Conservation (phyloP, 2,113 vertebrate species). For the Archocentrus centrarchus region DNA sequence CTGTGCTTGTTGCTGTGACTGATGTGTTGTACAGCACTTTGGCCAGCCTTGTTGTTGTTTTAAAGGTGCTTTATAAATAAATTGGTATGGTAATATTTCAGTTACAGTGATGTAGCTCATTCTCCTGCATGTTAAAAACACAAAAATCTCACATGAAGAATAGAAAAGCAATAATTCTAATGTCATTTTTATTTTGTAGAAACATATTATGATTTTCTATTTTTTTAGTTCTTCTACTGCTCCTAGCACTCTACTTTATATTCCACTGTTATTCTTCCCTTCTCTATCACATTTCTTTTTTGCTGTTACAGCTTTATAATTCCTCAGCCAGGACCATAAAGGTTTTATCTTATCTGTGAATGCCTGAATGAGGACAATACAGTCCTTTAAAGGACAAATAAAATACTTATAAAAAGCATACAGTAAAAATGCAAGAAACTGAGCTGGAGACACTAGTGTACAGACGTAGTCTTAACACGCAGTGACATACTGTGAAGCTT, state of each 20-base stretch:
- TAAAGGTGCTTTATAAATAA: too few species aligned
- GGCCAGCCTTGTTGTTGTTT: too few species aligned
- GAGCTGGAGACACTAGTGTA: background rate
- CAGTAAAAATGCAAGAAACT: background rate
- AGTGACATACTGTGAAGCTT: background rate
- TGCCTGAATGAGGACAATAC: slow-evolving; percentile 12
- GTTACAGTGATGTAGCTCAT: too few species aligned
- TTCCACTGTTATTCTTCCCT: background rate
- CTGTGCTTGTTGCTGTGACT: too few species aligned
- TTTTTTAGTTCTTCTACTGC: background rate
- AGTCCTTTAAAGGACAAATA: background rate
- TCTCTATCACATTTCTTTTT: background rate
- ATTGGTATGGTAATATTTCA: too few species aligned
- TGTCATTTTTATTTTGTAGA: background rate
- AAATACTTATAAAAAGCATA: slow-evolving; percentile 7
- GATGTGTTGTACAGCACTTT: too few species aligned
- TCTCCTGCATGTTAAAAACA: too few species aligned
- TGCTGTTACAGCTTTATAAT: background rate
- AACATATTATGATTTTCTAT: background rate
- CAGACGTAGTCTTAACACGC: slow-evolving; percentile 4
- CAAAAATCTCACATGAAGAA: background rate
- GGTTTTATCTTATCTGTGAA: background rate
- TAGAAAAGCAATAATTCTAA: background rate
- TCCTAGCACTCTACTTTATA: background rate
- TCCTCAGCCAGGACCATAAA: background rate